Evolutionary conservation across 2,888 invertebrate genomes (phyloP), one percentile per base, ranked within the genome.

Genomic region (Morpho achilles): DNA sequence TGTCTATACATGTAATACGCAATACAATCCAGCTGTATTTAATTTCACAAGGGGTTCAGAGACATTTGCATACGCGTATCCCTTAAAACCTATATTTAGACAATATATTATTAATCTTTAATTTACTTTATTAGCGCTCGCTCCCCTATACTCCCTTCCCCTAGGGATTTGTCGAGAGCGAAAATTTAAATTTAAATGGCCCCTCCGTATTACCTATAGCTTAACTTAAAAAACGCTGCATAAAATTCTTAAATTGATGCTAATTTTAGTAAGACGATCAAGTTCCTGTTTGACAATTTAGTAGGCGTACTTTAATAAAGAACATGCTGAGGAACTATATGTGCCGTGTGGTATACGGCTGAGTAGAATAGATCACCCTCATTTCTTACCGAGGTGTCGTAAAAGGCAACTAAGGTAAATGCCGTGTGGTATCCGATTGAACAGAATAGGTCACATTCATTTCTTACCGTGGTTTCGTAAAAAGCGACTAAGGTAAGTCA

Each of bases 101-200:
- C 82, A 84, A 88, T 90, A 77, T 86, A 88, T 87, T 90, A 90
- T 90, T 90, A 89, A 90, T 89, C 85, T 89, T 88, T 90, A 90
- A 90, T 90, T 90, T 89, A 82, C 87, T 90, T 90, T 88, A 89
- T 90, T 87, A 88, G 84, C 84, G 75, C 73, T 74, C 72, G 70
- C 79, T 81, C 84, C 89, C 87, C 84, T 76, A 69, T 70, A 71
- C 78, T 74, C 80, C 85, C 81, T 76, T 76, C 60, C 85, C 77
- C 83, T 58, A 61, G 87, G 87, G 89, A 83, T 79, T 82, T 78
- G 75, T 66, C 74, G 80, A 77, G 82, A 86, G 80, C 80, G 84
- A 86, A 82, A 87, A 84, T 90, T 90, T 88, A 89, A 90, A 90
- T 85, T 89, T 88, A 81, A 81, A 88, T 87, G 88, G 86, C 86